Conservation (phyloP, 2,113 vertebrate species). For the Microtus richardsoni region DNA sequence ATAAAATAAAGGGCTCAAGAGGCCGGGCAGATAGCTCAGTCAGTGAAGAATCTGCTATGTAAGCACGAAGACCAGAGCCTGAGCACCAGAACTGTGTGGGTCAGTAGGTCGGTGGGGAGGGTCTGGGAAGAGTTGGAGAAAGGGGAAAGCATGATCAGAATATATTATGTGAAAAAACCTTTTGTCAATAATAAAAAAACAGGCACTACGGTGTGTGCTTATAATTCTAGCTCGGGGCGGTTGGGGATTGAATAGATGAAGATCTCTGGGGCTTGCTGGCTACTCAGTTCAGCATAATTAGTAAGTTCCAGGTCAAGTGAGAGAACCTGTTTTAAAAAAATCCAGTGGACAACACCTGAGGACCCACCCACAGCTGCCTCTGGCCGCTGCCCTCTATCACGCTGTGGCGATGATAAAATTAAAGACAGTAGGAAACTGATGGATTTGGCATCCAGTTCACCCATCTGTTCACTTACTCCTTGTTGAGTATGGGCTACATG, state of each 20-base stretch:
- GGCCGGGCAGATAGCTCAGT: neutral
- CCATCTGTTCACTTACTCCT: neutral
- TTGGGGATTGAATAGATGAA: neutral
- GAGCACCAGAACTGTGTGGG: neutral
- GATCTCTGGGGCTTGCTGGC: neutral
- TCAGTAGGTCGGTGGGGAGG: neutral
- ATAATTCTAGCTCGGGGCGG: neutral
- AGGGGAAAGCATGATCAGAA: neutral
- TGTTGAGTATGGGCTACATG: neutral
- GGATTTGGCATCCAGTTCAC: neutral
- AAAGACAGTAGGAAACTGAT: neutral
- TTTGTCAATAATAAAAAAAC: neutral
- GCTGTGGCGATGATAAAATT: neutral
- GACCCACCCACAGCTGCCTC: neutral
- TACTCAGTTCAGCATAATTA: neutral
- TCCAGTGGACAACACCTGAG: neutral
- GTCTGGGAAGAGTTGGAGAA: neutral
- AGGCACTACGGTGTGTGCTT: neutral
- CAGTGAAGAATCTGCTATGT: neutral
- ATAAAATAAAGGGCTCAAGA: neutral
- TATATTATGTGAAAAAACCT: neutral
- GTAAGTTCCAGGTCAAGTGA: neutral
- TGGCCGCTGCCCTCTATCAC: neutral
- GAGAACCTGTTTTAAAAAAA: neutral
- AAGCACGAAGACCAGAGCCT: neutral